Conservation (phyloP, 2,797 vertebrate genomes). For the Protosalanx chinensis region DNA sequence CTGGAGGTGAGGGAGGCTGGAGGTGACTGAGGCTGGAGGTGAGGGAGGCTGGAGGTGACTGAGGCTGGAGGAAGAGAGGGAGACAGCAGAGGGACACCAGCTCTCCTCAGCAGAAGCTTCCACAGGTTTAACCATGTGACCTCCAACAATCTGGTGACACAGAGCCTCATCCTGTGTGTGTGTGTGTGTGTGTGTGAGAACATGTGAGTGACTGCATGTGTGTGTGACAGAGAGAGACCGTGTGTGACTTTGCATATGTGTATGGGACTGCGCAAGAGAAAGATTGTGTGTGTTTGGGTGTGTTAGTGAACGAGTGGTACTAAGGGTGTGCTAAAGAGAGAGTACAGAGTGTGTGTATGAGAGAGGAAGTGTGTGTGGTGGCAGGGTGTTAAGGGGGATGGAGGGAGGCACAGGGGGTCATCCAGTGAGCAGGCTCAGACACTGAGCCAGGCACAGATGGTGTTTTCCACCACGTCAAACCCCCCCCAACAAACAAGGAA, state of each 20-base stretch:
- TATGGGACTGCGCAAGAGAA: neutral
- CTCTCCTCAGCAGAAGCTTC: too few species aligned
- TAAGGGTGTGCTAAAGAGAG: neutral
- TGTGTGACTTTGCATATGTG: neutral
- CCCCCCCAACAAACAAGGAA: slow-evolving; percentile 21
- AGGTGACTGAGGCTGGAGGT: neutral
- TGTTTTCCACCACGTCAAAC: slow-evolving; percentile 61
- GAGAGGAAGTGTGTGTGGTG: neutral
- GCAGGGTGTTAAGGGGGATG: neutral
- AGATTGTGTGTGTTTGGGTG: too few species aligned
- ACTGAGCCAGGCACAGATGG: slow-evolving; percentile 61
- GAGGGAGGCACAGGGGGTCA: neutral
- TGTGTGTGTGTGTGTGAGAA: neutral
- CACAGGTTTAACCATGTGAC: neutral
- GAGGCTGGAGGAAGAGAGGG: neutral
- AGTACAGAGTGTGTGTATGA: neutral
- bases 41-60: neutral
- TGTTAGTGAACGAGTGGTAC: neutral
- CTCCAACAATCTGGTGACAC: neutral
- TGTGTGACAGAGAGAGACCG: too few species aligned
- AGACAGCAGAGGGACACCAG: neutral
- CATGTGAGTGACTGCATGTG: too few species aligned
- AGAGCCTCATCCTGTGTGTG: neutral
- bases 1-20: neutral
- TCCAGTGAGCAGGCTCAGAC: slow-evolving; percentile 1